Percentiles rank a stretch among this genome's conserved stretches.
Evolutionary conservation across 64 coral and sea anemone genomes (phyloP).

Genomic region (Porites lutea): DNA sequence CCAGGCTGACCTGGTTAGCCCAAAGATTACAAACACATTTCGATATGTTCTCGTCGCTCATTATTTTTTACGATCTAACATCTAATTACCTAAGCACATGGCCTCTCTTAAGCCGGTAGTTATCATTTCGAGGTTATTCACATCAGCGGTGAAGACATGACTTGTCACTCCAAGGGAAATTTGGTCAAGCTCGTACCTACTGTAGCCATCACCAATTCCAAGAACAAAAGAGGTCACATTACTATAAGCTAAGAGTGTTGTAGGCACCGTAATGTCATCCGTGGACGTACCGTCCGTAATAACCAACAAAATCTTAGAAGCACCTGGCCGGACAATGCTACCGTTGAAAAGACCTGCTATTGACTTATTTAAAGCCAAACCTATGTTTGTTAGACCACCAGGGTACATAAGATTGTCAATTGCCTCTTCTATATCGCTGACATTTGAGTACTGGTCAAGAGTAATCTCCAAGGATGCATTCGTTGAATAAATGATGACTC

Average conservation of each 20-base stretch:
- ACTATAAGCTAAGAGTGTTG: background rate
- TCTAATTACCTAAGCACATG: constrained; percentile 47
- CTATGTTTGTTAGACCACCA: constrained; percentile 57
- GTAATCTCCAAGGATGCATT: constrained; percentile 19
- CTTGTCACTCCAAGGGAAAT: constrained; percentile 33
- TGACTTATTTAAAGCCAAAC: constrained; percentile 37
- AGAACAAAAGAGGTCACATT: background rate
- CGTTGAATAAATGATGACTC: constrained; percentile 66
- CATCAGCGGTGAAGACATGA: constrained; percentile 61
- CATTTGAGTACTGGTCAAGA: constrained; percentile 53
- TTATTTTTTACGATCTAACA: too few species aligned
- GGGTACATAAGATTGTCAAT: constrained; percentile 72
- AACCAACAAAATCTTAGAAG: constrained; percentile 63
- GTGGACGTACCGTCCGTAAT: constrained; percentile 66
- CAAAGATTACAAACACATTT: too few species aligned
- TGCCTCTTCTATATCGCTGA: constrained; percentile 1
- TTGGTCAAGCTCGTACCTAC: background rate
- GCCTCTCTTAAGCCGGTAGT: constrained; percentile 36
- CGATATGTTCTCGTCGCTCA: too few species aligned
- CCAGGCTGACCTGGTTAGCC: too few species aligned
- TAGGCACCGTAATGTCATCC: background rate
- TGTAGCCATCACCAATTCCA: constrained; percentile 59
- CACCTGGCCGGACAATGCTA: constrained; percentile 17
- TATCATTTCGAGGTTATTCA: constrained; percentile 24
- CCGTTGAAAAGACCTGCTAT: constrained; percentile 22